Evolutionary conservation across 2,113 vertebrate genomes (phyloP), one percentile per base, ranked within the genome.

Genomic region (Gambusia holbrooki): DNA sequence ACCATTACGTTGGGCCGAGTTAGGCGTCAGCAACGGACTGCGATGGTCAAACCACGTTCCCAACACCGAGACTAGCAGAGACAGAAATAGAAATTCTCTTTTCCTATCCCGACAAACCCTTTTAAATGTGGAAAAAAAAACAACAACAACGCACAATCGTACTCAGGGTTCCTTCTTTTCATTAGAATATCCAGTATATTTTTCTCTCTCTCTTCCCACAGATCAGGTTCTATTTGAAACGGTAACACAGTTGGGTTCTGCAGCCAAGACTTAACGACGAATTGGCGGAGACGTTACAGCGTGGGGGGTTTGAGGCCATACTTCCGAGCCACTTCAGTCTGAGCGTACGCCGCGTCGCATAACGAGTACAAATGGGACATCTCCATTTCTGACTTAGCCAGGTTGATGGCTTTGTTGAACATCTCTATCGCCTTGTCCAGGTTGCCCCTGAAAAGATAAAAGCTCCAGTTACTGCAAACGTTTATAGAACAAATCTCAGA

Each of bases 311-410:
- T 99, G 93, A 99, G 96, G 77, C 98, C 98, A 0, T 99, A 99
- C 91, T 99, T 99, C 93, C 95, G 96, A 82, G 97, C 97, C 89
- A 99, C 98, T 94, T 99, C 97, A 14, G 97, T 99, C 94, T 99
- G 98, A 81, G 98, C 98, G 69, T 99, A 97, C 54, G 98, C 97
- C 85, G 97, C 98, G 73, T 99, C 97, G 71, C 98, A 99, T 84
- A 99, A 95, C 0, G 98, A 99, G 92, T 99, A 99, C 70, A 99
- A 95, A 85, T 99, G 98, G 66, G 97, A 97, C 98, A 99, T 99
- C 89, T 99, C 98, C 98, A 98, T 99, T 94, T 99, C 98, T 0
- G 98, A 99, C 91, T 99, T 99, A 88, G 98, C 98, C 81, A 99
- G 90, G 90, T 99, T 99, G 85, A 99, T 99, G 82, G 98, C 97